Base-by-base conservation (phyloP, 2,113 vertebrate species). In the Paradisaea rubra region DNA sequence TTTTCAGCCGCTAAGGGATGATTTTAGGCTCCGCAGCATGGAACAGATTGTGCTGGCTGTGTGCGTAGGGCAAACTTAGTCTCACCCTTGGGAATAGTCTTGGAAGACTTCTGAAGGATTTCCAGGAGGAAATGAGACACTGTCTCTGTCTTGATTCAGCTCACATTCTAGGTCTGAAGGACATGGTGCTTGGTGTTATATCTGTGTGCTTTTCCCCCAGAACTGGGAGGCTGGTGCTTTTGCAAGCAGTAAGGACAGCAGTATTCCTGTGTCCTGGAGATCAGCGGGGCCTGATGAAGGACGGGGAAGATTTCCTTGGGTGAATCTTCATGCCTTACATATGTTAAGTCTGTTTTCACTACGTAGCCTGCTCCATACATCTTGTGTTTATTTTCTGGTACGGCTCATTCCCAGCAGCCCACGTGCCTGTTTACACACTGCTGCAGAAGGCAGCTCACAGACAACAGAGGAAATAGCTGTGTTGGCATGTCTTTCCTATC, bases 361-460 rank as follows among this genome's bases (percentile, higher is more conserved):
- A 19, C 0, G 3, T 6, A 72, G 42, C 35, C 44, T 88, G 19
- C 33, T 84, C 57, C 27, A 31, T 56, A 37, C 18, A 54, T 65
- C 54, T 85, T 77, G 64, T 80, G 44, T 91, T 92, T 95, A 23
- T 94, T 93, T 95, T 77, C 42, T 87, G 33, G 30, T 70, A 61
- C 2, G 2, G 59, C 53, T 82, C 54, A 86, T 76, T 42, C 45
- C 41, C 59, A 87, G 50, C 39, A 87, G 59, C 27, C 50, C 63
- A 44, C 0, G 0, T 81, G 57, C 53, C 65, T 7, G 0, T 44
- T 56, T 82, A 42, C 3, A 1, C 41, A 28, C 33, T 66, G 24
- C 68, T 86, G 52, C 81, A 83, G 54, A 80, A 39, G 44, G 50
- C 39, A 70, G 59, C 64, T 91, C 47, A 53, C 20, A 81, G 44